Evolutionary conservation across 2,113 vertebrate species (phyloP).

Genomic region (Cyphomyrus plagiostoma): DNA sequence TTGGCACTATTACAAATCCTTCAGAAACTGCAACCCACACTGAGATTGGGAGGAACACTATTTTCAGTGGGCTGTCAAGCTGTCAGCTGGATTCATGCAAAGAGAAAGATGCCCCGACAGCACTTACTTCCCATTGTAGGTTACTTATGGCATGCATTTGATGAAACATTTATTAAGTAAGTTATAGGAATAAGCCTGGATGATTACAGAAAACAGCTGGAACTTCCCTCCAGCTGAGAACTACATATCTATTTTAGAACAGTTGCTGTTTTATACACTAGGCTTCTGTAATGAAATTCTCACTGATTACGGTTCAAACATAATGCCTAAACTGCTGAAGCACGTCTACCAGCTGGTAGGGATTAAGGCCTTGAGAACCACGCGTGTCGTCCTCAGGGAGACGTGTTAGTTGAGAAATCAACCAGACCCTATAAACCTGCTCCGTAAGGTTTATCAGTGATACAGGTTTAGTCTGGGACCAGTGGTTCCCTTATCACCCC

Average conservation of each 20-base stretch:
- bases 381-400: not conserved
- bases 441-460: not conserved
- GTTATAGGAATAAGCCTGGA: not conserved
- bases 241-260: not conserved
- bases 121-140: not conserved
- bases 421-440: not conserved
- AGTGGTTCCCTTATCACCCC: not conserved
- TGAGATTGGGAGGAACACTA: constrained; percentile 1
- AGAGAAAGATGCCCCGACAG: not conserved
- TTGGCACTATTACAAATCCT: not conserved
- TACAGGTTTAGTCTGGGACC: not conserved
- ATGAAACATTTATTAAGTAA: constrained; percentile 1
- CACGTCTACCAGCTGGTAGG: constrained; percentile 7
- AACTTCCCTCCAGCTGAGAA: not conserved
- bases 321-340: constrained; percentile 9
- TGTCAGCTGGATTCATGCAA: not conserved
- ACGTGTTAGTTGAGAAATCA: constrained; percentile 7
- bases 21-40: not conserved
- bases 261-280: not conserved
- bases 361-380: constrained; percentile 4
- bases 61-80: not conserved
- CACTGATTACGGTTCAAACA: not conserved
- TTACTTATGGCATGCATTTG: not conserved
- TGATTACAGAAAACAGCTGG: constrained; percentile 2
- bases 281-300: constrained; percentile 7